These are phyloP conservation scores for Bugulina stolonifera DNA, from an alignment of 2,888 invertebrate species.

Conservation along the genomic window DNA sequence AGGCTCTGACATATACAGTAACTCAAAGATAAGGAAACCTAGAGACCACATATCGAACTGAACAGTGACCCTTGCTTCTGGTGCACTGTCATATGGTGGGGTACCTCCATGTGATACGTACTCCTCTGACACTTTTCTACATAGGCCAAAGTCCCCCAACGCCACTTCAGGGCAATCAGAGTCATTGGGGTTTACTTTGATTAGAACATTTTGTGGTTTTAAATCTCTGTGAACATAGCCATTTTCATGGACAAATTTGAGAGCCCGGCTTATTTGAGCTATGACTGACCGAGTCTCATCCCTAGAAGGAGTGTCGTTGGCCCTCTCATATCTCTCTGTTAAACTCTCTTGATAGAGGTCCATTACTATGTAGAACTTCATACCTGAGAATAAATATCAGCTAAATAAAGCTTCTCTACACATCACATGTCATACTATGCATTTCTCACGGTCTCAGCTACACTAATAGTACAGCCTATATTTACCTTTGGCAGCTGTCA, in stretches of 20 bases:
- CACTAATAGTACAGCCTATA: not conserved
- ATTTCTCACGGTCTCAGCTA: not conserved
- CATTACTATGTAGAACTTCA: slow-evolving; percentile 22
- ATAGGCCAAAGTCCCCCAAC: slow-evolving; percentile 14
- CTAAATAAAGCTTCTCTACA: too few species aligned
- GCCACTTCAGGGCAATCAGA: not conserved
- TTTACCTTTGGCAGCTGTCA: not conserved
- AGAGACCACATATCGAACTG: slow-evolving; percentile 9
- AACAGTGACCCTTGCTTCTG: not conserved
- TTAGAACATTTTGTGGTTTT: slow-evolving; percentile 44
- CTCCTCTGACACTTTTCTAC: not conserved
- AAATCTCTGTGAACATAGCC: slow-evolving; percentile 43
- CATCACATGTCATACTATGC: not conserved
- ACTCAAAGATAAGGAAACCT: slow-evolving; percentile 9
- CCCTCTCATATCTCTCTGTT: not conserved
- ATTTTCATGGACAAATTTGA: slow-evolving; percentile 39
- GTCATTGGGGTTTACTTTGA: slow-evolving; percentile 27
- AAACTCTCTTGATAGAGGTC: not conserved
- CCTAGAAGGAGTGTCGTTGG: not conserved
- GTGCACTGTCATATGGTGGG: slow-evolving; percentile 3
- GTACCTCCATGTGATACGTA: not conserved
- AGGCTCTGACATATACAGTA: not conserved
- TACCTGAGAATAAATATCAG: not conserved
- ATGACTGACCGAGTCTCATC: not conserved
- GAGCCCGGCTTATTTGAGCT: slow-evolving; percentile 35